Percentiles rank a stretch among this genome's conserved stretches.
These are phyloP conservation scores for Therioaphis trifolii DNA, from an alignment of 2,888 invertebrate genomes.

Conservation along the genomic window DNA sequence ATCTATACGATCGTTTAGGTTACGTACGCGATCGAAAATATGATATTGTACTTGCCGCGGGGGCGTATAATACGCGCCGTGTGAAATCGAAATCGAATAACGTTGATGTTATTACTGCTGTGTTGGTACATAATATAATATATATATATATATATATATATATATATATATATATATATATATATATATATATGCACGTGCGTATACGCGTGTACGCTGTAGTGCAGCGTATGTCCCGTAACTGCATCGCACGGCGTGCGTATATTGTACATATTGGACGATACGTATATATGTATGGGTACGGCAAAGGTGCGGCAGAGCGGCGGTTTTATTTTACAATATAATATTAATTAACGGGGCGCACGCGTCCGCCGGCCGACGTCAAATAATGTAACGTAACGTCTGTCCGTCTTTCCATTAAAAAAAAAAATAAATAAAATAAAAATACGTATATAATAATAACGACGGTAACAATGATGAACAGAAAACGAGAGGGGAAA, in stretches of 20 bases:
- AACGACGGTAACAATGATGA: too few relatives aligned
- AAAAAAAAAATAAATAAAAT: neutral
- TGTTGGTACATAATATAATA: too few relatives aligned
- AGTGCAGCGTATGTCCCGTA: too few relatives aligned
- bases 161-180: too few relatives aligned
- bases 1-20: neutral
- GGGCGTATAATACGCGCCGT: neutral
- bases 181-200: too few relatives aligned
- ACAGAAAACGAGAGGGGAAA: too few relatives aligned
- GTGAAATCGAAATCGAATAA: constrained; percentile 41
- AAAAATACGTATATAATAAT: neutral
- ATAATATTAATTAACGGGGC: constrained; percentile 58
- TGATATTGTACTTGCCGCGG: neutral
- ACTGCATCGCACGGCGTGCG: too few relatives aligned
- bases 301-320: too few relatives aligned
- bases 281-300: too few relatives aligned
- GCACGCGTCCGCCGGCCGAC: constrained; percentile 33
- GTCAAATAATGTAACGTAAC: constrained; percentile 18
- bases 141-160: too few relatives aligned
- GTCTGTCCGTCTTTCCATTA: constrained; percentile 47
- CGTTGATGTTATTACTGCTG: neutral
- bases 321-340: constrained; percentile 51
- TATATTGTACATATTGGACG: too few relatives aligned
- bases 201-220: neutral
- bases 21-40: neutral